Conservation (phyloP, 2,797 vertebrate species). For the Gymnoscopelus microlampas region DNA sequence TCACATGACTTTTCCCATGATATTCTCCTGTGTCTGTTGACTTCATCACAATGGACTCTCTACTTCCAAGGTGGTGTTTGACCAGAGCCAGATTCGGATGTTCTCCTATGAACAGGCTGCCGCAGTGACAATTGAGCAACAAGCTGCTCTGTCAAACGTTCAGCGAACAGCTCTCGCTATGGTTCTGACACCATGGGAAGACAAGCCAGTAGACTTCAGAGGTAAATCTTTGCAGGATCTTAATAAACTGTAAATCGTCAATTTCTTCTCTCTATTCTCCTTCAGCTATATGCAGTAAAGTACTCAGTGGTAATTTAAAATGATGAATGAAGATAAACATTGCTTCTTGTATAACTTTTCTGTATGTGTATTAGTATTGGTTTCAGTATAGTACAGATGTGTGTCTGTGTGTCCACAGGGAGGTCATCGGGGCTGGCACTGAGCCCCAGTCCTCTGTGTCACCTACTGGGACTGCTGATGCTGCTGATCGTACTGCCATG, state of each 20-base stretch:
- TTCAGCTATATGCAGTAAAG: too few relatives aligned
- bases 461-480: slow-evolving; percentile 74
- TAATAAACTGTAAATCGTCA: background rate
- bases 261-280: background rate
- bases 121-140: slow-evolving; percentile 75
- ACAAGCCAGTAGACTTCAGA: slow-evolving; percentile 75
- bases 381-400: slow-evolving; percentile 27
- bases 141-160: slow-evolving; percentile 56
- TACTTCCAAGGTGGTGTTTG: slow-evolving; percentile 77
- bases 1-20: background rate
- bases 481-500: slow-evolving; percentile 56
- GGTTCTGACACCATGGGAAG: slow-evolving; percentile 79
- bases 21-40: background rate
- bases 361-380: slow-evolving; percentile 14
- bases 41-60: background rate
- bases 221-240: slow-evolving; percentile 60
- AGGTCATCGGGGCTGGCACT: slow-evolving; percentile 67
- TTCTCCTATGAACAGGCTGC: slow-evolving; percentile 84
- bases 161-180: slow-evolving; percentile 80
- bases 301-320: too few relatives aligned
- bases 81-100: slow-evolving; percentile 74
- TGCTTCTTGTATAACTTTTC: slow-evolving; percentile 34
- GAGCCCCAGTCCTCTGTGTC: slow-evolving; percentile 63
- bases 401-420: slow-evolving; percentile 60
- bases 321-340: too few relatives aligned